phyloP scores from a whole-genome alignment of 2,113 vertebrate genomes.

The Oncorhynchus kisutch region DNA sequence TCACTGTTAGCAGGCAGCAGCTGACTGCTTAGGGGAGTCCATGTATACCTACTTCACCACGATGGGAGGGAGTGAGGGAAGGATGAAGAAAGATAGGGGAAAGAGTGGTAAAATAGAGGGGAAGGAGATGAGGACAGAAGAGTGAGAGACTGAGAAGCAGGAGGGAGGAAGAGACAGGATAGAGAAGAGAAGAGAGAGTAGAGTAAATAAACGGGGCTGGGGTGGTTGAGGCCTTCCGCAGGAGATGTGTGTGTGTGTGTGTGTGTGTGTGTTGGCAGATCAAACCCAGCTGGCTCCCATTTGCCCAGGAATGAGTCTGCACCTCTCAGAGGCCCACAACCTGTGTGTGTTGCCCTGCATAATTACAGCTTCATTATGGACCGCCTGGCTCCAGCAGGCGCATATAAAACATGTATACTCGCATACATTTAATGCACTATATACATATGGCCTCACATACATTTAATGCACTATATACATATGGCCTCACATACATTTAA shows the following conservation, averaged over 20 bases:
- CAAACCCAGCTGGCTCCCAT: slow-evolving; percentile 80
- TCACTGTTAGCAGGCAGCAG: too few species aligned
- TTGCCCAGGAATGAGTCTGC: slow-evolving; percentile 74
- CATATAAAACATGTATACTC: slow-evolving; percentile 57
- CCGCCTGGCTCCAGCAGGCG: slow-evolving; percentile 55
- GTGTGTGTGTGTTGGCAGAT: slow-evolving; percentile 63
- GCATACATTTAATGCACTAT: not conserved
- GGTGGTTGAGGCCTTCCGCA: slow-evolving; percentile 65
- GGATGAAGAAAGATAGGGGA: too few species aligned
- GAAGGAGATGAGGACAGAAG: not conserved
- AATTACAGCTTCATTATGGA: slow-evolving; percentile 68
- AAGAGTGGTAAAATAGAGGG: not conserved
- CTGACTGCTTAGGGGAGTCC: too few species aligned
- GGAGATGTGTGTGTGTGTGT: slow-evolving; percentile 50
- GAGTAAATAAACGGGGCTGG: slow-evolving; percentile 75
- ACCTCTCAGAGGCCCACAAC: slow-evolving; percentile 71
- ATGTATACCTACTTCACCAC: too few species aligned
- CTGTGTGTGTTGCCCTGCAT: slow-evolving; percentile 48
- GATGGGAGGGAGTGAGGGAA: too few species aligned
- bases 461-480: slow-evolving; percentile 26
- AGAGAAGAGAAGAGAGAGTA: slow-evolving; percentile 42
- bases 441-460: slow-evolving; percentile 12
- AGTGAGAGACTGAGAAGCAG: slow-evolving; percentile 1
- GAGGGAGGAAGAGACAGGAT: slow-evolving; percentile 23
- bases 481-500: slow-evolving; percentile 6